Conservation (phyloP, 1,140 invertebrate genomes). For the Aphaenogaster rudis region DNA sequence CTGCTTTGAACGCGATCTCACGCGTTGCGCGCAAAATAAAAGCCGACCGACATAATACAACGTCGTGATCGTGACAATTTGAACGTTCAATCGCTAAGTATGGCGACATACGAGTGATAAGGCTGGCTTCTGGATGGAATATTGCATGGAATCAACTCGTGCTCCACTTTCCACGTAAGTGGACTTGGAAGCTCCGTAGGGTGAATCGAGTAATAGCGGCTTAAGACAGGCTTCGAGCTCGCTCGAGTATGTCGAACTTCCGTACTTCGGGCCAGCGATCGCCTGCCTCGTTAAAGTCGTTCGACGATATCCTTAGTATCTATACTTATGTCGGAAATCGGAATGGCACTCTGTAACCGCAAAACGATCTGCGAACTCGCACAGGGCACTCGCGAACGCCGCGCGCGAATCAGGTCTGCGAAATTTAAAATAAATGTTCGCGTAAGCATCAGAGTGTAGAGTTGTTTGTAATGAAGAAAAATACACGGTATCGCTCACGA, state of each 20-base stretch:
- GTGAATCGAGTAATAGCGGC: constrained; percentile 69
- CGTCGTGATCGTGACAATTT: constrained; percentile 7
- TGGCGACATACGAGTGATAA: constrained; percentile 8
- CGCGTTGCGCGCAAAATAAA: neutral
- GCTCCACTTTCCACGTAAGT: constrained; percentile 42
- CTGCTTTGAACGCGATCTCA: neutral
- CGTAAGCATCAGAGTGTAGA: neutral
- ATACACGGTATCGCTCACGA: constrained; percentile 1
- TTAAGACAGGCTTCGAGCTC: constrained; percentile 70
- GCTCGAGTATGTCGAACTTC: constrained; percentile 70
- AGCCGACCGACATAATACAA: neutral
- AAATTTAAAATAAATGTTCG: constrained; percentile 27
- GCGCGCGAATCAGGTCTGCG: neutral
- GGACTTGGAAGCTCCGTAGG: constrained; percentile 32
- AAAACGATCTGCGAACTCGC: constrained; percentile 51
- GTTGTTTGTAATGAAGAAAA: constrained; percentile 11
- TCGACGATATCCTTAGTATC: constrained; percentile 70
- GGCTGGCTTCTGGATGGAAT: constrained; percentile 4
- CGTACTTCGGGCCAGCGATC: constrained; percentile 55
- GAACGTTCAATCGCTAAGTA: neutral
- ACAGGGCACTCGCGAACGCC: neutral
- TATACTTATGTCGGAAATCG: constrained; percentile 61
- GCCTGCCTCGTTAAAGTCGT: constrained; percentile 72
- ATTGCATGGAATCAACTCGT: constrained; percentile 20
- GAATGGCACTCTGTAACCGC: constrained; percentile 51